A percentile compares a stretch with the other conserved stretches of the same genome.
phyloP scores from a whole-genome alignment of 2,888 invertebrate species.

The Arctia plantaginis region DNA sequence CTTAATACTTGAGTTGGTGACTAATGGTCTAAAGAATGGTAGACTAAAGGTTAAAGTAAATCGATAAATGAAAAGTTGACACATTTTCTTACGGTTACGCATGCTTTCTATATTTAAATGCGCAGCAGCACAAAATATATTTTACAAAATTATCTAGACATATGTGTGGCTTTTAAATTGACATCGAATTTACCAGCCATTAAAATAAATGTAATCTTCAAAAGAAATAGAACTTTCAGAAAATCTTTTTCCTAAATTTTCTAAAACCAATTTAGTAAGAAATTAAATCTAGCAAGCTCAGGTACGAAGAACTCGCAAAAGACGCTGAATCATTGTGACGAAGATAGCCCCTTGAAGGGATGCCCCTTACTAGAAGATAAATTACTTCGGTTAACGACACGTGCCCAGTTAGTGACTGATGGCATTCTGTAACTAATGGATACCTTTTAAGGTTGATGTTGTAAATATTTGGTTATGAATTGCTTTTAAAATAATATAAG shows the following conservation, averaged over 20 bases:
- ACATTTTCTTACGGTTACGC: no score
- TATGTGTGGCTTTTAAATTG: background rate
- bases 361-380: slow-evolving; percentile 33
- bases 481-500: background rate
- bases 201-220: background rate
- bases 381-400: slow-evolving; percentile 27
- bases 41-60: background rate
- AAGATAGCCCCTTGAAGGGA: slow-evolving; percentile 22
- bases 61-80: no score
- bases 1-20: no score
- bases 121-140: background rate
- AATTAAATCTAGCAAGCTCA: slow-evolving; percentile 23
- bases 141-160: background rate
- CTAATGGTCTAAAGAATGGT: background rate
- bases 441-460: slow-evolving; percentile 11
- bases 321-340: slow-evolving; percentile 27
- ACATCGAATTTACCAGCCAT: background rate
- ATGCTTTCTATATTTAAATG: background rate
- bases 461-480: slow-evolving; percentile 1
- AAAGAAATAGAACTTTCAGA: background rate
- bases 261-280: slow-evolving; percentile 9
- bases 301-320: slow-evolving; percentile 7
- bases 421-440: slow-evolving; percentile 12
- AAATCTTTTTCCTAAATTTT: background rate
- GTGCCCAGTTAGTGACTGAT: slow-evolving; percentile 9